These are phyloP conservation scores for Platycercus adscitus DNA, from an alignment of 2,113 vertebrate genomes.

Conservation along the genomic window DNA sequence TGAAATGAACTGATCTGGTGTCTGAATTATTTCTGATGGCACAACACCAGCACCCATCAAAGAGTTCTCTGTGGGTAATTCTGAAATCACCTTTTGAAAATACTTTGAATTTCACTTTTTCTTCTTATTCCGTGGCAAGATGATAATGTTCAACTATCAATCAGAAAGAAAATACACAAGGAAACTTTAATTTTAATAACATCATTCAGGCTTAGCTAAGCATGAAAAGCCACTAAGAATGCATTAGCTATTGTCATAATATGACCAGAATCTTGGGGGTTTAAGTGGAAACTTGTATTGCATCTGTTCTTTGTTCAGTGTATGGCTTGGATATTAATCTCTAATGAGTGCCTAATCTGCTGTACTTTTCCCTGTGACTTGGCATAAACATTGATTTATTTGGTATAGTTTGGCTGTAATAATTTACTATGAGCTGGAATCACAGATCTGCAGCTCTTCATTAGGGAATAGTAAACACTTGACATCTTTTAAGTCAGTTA, in stretches of 20 bases:
- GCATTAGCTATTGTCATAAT: neutral
- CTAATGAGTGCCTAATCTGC: neutral
- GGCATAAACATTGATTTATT: slow-evolving; percentile 1
- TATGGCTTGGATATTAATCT: neutral
- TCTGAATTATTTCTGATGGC: neutral
- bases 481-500: neutral
- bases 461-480: neutral
- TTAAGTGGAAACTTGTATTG: neutral
- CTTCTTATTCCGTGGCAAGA: neutral
- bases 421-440: neutral
- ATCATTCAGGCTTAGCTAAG: neutral
- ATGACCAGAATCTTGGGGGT: neutral
- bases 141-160: neutral
- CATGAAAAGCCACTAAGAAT: neutral
- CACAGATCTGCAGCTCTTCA: neutral
- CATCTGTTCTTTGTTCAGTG: neutral
- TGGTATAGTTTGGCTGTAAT: neutral
- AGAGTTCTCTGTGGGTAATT: neutral
- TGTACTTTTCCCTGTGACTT: neutral
- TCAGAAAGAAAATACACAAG: neutral
- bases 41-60: neutral
- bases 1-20: neutral
- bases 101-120: neutral
- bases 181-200: neutral
- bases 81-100: neutral